Conservation (phyloP, 2,888 invertebrate species). For the Macaria notata region DNA sequence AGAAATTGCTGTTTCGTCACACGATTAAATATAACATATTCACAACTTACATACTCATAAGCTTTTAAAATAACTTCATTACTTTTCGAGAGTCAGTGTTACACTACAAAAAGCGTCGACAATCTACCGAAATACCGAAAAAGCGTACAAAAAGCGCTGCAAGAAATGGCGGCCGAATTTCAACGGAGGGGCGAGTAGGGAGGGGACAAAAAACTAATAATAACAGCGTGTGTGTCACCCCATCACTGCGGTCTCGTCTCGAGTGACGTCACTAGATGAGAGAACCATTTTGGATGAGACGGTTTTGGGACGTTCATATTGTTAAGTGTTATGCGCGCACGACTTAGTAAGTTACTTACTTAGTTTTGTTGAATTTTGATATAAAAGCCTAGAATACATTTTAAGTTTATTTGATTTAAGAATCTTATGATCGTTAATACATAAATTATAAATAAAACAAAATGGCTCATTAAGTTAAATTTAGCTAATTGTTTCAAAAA, state of each 20-base stretch:
- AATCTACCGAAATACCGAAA: constrained; percentile 56
- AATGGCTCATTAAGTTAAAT: no score
- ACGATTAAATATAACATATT: no score
- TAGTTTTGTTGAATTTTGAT: no score
- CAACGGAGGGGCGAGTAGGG: constrained; percentile 57
- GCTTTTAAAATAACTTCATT: neutral
- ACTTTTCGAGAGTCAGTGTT: constrained; percentile 16
- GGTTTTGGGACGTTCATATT: constrained; percentile 35
- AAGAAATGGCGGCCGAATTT: constrained; percentile 63
- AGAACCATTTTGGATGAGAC: constrained; percentile 63
- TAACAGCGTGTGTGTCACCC: constrained; percentile 76
- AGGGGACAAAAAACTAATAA: constrained; percentile 81
- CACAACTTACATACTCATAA: no score
- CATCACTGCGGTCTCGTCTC: constrained; percentile 66
- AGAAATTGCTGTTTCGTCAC: no score
- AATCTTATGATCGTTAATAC: no score
- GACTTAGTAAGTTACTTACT: no score
- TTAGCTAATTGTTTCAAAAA: no score
- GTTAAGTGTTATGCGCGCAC: constrained; percentile 17
- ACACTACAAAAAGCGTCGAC: constrained; percentile 28
- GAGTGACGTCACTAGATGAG: constrained; percentile 61
- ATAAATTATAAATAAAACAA: no score
- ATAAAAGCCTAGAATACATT: no score
- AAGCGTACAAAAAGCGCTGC: constrained; percentile 66
- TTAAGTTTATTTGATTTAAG: no score